Evolutionary conservation across 2,797 vertebrate species (phyloP), one percentile per base, ranked within the genome.

Genomic region (Myiotriccus ornatus): DNA sequence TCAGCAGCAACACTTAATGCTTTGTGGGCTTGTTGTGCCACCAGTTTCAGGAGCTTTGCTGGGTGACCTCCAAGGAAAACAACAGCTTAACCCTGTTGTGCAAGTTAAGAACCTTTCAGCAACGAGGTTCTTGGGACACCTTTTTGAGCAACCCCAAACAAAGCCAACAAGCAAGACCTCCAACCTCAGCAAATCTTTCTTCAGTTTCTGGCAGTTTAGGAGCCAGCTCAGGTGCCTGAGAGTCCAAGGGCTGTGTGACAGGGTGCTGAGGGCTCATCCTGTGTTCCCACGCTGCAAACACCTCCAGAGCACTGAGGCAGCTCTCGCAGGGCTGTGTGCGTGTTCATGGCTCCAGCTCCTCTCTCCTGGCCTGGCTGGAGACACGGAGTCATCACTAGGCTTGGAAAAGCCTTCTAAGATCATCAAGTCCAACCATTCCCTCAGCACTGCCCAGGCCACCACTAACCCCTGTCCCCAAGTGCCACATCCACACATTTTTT

Each of bases 141-240:
- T 1, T 56, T 18, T 25, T 46, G 77, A n/a, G 39, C 82, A 59
- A 15, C 6, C 27, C 37, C 52, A 39, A 53, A 34, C 41, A 64
- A 55, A 77, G 30, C 32, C 50, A 16, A 3, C 1, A 3, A 5
- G 18, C 24, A 20, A 60, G 35, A 5, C 65, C 39, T 67, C 44
- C 39, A 7, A 32, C 52, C 43, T 47, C 52, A 6, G 71, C 4
- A 20, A 12, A 27, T 6, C 11, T 47, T 50, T 5, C 13, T 55
- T 50, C 5, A 3, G 6, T 57, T 67, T 47, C 44, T 67, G 65
- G 22, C 28, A 10, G 2, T 24, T 19, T 60, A 34, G 30, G 28
- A 39, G 39, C 47, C 44, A 20, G 0, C 27, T 46, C 3, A 4
- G 10, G 4, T 3, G 6, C 6, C 18, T 28, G 10, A 4, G 64